Base-by-base conservation (phyloP, 2,888 invertebrate genomes). In the Lapara coniferarum region DNA sequence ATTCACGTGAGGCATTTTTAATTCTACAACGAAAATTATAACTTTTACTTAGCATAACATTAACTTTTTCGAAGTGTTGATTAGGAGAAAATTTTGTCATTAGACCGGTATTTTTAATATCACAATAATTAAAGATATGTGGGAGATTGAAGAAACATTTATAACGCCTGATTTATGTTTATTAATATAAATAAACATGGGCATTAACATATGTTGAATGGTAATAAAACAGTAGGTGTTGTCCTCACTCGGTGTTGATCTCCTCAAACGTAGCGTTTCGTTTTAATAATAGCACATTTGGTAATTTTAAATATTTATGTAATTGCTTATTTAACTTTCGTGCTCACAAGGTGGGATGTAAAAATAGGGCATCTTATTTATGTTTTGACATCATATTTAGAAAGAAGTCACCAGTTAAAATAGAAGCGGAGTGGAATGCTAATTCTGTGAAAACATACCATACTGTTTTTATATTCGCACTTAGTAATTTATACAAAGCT, bases 141-240 rank as follows among this genome's bases (percentile, higher is more conserved):
- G 66, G 37, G 52, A 10, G 51, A 52, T 63, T 44, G 46, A 44
- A 25, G 63, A 19, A 53, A 63, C 68, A 25, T 53, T 69, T 63
- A 69, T 46, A 63, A 63, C 19, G 44, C 10, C 44, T 63, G 25
- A 63, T 63, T 53, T 69, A 69, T 53, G 59, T 51, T 63, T 59
- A 69, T 69, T 63, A n/a, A 52, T 51, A 53, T 44, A 69, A 63
- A 55, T 63, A 63, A 63, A 63, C 68, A 69, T 53, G 52, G 52
- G 53, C 53, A 69, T 69, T 69, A 59, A 58, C 56, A 74, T 70
- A 49, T 73, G 70, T 74, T 58, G 67, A 67, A 76, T 71, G 74
- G 72, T 72, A 73, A 80, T 83, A 81, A 84, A 82, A 83, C 83
- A 82, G 83, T 84, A 80, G 81, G 81, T 78, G 81, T 78, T 78